phyloP scores from a whole-genome alignment of 2,113 vertebrate species.

The Cyprichromis sp. region DNA sequence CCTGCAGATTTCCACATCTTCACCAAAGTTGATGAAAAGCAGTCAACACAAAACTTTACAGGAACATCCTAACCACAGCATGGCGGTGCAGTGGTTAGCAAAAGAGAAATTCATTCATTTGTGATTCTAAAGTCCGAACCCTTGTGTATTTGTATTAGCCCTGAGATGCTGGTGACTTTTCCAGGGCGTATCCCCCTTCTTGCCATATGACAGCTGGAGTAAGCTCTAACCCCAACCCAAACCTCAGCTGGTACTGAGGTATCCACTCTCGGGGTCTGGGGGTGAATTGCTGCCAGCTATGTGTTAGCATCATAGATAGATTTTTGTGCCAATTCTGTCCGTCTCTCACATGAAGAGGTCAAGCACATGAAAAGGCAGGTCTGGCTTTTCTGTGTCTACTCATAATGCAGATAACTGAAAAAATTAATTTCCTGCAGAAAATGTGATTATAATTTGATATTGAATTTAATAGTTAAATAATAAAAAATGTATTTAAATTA shows the following conservation, averaged over 20 bases:
- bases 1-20: neutral
- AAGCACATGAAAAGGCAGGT: neutral
- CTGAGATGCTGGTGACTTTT: neutral
- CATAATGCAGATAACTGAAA: neutral
- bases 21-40: neutral
- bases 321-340: neutral
- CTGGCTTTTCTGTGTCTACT: neutral
- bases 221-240: neutral
- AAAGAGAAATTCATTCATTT: neutral
- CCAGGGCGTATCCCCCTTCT: fast-evolving
- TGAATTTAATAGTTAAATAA: neutral
- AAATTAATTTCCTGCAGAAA: fast-evolving
- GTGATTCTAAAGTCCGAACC: neutral
- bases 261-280: neutral
- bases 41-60: neutral
- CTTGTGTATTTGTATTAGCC: neutral
- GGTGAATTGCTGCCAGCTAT: neutral
- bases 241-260: neutral
- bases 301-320: neutral
- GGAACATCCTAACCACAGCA: neutral
- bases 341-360: neutral
- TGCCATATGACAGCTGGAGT: neutral
- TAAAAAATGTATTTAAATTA: neutral
- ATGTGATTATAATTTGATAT: neutral
- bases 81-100: neutral